Conservation (phyloP, 2,113 vertebrate species). For the Mirounga angustirostris region DNA sequence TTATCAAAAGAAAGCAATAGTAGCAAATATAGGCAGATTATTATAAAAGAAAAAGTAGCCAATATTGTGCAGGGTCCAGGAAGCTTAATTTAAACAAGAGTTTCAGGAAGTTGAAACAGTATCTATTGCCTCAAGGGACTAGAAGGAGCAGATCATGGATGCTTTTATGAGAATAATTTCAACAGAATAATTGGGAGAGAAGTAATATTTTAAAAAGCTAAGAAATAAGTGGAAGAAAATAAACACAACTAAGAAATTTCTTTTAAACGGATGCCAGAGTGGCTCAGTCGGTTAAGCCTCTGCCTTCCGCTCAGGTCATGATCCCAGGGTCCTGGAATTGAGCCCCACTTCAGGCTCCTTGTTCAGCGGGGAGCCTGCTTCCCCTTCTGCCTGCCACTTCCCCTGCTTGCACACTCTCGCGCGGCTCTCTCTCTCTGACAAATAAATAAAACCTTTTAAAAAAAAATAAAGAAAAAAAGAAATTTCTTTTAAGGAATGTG, state of each 20-base stretch:
- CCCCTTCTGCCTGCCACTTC: background rate
- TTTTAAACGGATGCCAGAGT: background rate
- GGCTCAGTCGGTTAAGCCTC: background rate
- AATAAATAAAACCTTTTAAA: background rate
- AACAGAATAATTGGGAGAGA: background rate
- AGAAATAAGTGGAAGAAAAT: slow-evolving; percentile 5
- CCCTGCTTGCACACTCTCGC: too few relatives aligned
- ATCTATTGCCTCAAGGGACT: background rate
- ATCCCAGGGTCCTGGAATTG: background rate
- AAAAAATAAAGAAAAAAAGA: too few relatives aligned
- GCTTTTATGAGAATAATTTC: slow-evolving; percentile 4
- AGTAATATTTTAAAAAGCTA: background rate
- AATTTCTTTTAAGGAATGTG: too few relatives aligned
- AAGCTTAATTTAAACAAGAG: slow-evolving; percentile 49
- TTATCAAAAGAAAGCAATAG: background rate
- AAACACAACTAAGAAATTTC: background rate
- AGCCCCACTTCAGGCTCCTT: background rate
- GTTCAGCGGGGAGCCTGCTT: background rate
- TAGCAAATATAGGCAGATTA: background rate
- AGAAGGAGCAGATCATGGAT: background rate
- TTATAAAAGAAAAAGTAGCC: slow-evolving; percentile 3
- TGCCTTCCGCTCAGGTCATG: background rate
- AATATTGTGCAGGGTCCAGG: background rate
- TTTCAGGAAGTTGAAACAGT: slow-evolving; percentile 11
- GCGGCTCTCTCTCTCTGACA: background rate